Evolutionary conservation across 2,113 vertebrate species (phyloP), one percentile per base, ranked within the genome.

Genomic region (Psophia crepitans): DNA sequence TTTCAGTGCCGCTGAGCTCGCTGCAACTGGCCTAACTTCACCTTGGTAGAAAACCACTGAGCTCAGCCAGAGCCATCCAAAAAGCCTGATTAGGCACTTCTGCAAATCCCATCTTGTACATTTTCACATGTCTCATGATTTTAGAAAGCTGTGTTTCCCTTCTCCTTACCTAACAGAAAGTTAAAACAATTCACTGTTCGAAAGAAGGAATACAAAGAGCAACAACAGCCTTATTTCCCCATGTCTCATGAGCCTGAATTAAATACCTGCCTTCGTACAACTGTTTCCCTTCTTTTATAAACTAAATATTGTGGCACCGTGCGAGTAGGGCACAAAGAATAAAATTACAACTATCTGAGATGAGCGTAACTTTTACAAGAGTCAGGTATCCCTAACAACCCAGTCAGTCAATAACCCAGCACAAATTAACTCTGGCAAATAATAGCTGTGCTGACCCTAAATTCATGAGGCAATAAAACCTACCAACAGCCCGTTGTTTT

Each of bases 391-490:
- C 75, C 77, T 28, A 85, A 75, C 79, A 89, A 96, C 77, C 80
- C 63, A 35, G 94, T 41, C 74, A 60, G 79, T 94, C 93, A 88
- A 93, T 90, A 89, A 92, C 78, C 86, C 86, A 84, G 93, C 60
- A 61, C 89, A 95, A 96, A 97, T 96, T 76, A 97, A 93, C 93
- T 92, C 85, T 73, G 69, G 90, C 90, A 95, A 92, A 92, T 96
- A 93, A 97, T 81, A 97, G 91, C 61, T 80, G 81, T 82, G 94
- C 33, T 98, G 96, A 95, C 89, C 89, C 95, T 56, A 96, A 97
- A 95, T 86, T 95, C 91, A 96, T 28, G 86, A 86, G 84, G 82
- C 92, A 93, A 96, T 88, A 92, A 96, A 89, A 80, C 77, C 82
- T 68, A 90, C 84, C 43, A 93, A 76, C 79, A 84, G 92, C 77